Base-by-base conservation (phyloP, 2,797 vertebrate species). In the Scarus forsteni region DNA sequence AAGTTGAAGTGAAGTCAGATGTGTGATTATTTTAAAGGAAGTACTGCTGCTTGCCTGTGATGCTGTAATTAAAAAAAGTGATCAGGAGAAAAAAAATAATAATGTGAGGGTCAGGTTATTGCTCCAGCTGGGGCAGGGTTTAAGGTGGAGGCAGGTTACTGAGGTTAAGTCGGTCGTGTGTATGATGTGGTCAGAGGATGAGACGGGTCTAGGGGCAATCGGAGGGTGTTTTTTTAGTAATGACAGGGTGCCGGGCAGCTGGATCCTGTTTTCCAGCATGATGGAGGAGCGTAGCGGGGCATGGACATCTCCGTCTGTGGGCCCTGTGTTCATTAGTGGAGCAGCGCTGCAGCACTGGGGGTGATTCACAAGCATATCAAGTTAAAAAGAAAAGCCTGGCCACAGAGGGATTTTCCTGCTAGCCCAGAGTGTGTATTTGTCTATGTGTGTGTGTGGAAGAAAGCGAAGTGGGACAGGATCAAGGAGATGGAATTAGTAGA, bases 301-400 rank as follows among this genome's bases (percentile, higher is more conserved):
- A 86, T 61, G 87, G 89, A 73, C 80, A 81, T 76, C 58, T 81
- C 80, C 14, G 80, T 91, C 91, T 92, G 90, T 86, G 87, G 88
- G 87, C 66, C 84, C 88, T 89, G 84, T 89, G 90, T 93, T 93
- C 91, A 94, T 94, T 93, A 92, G 91, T 80, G 83, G 82, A 83
- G 87, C 85, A 90, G 87, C 81, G 67, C 80, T 83, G 80, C 79
- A 87, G 88, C 73, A 83, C 84, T 81, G 84, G 81, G 86, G 92
- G 86, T 86, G 88, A 89, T 92, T 93, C 92, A 93, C 92, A 94
- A 94, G 92, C 91, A 83, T 93, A 94, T 94, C 93, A 92, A 90
- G 92, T 94, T 94, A 88, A 92, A 94, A 90, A 89, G 92, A 85
- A 92, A 91, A 80, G 89, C 80, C 80, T 87, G 84, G 84, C 92